Percentiles rank a stretch among this genome's conserved stretches.
phyloP scores from a whole-genome alignment of 2,113 vertebrate genomes.

The Chitala chitala region DNA sequence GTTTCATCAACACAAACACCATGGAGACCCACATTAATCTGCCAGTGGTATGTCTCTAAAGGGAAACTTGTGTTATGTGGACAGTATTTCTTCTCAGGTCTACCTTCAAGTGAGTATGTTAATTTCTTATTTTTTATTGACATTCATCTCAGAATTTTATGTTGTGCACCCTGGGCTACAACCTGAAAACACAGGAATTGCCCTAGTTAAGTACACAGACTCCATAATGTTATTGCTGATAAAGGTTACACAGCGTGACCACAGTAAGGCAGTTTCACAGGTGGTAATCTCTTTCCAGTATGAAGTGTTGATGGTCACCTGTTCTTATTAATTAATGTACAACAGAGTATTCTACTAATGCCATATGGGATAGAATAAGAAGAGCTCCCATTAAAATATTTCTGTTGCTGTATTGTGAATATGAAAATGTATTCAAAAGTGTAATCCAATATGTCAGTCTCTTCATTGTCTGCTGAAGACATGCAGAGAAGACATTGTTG shows the following conservation, averaged over 20 bases:
- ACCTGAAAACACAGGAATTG: background rate
- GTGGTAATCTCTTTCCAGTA: slow-evolving; percentile 2
- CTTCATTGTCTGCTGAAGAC: no score
- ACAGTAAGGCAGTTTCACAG: background rate
- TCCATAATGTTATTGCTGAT: background rate
- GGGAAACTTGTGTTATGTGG: background rate
- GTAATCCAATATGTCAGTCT: no score
- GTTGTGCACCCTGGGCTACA: background rate
- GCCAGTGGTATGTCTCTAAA: no score
- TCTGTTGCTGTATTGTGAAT: no score
- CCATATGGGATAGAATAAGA: no score
- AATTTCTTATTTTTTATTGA: background rate
- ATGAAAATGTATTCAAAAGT: no score
- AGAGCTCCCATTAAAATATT: no score
- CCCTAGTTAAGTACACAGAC: background rate
- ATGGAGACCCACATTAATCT: background rate
- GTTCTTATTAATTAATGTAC: background rate
- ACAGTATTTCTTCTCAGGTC: background rate
- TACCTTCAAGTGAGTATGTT: background rate
- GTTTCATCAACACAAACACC: background rate
- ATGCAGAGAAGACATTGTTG: no score
- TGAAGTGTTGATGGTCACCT: background rate
- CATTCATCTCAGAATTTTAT: background rate
- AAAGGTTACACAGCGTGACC: background rate
- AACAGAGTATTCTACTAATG: background rate